Evolutionary conservation across 2,113 vertebrate genomes (phyloP).

Genomic region (Pachypanchax playfairii): DNA sequence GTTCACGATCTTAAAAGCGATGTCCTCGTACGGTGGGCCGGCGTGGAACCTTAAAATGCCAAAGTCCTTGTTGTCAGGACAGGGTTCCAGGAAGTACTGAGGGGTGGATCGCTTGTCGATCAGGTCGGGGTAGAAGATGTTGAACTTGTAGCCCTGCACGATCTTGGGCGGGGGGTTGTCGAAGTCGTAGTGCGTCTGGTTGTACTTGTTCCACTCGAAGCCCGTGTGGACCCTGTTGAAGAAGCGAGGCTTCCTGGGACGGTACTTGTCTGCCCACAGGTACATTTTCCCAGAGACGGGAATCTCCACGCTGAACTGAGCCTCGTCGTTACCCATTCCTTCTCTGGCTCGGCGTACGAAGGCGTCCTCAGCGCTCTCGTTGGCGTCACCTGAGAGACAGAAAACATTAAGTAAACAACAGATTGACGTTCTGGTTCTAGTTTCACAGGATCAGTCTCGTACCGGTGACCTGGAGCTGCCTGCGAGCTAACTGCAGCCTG

Average conservation of each 20-base stretch:
- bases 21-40: conserved; percentile 95
- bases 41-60: conserved; percentile 95
- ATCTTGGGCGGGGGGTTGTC: conserved; percentile 98
- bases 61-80: conserved; percentile 94
- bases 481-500: conserved; percentile 85
- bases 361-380: conserved; percentile 91
- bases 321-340: conserved; percentile 94
- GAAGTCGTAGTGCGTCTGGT: conserved; percentile 98
- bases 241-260: conserved; percentile 95
- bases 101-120: conserved; percentile 95
- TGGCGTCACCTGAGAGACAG: conserved; percentile 84
- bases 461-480: conserved; percentile 95
- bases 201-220: conserved; percentile 99
- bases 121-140: conserved; percentile 98
- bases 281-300: conserved; percentile 94
- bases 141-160: conserved; percentile 98
- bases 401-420: background rate
- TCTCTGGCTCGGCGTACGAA: conserved; percentile 93
- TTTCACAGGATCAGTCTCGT: conserved; percentile 4
- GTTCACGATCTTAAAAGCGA: conserved; percentile 97
- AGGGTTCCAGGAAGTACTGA: conserved; percentile 96
- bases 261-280: conserved; percentile 98
- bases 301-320: conserved; percentile 96
- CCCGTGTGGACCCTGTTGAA: conserved; percentile 98
- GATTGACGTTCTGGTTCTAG: no score